Base-by-base conservation (phyloP, 2,113 vertebrate genomes). In the Acinonyx jubatus region DNA sequence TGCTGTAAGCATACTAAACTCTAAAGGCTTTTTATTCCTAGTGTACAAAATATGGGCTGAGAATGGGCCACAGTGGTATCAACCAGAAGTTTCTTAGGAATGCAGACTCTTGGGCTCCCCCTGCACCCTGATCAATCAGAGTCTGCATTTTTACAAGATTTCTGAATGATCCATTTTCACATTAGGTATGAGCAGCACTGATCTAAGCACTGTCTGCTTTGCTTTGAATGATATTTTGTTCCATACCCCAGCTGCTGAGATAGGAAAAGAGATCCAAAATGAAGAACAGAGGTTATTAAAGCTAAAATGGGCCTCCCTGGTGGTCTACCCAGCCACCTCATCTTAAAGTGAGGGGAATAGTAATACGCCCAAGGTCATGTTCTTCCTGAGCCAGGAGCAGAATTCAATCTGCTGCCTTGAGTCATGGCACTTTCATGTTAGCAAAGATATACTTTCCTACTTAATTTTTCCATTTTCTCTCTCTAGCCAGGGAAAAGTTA, bases 381-480 rank as follows among this genome's bases (percentile, higher is more conserved):
- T 61, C 19, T 48, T 93, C 79, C 57, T 63, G 14, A 94, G 3
- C 19, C 12, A 36, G 23, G 36, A 69, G 19, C 13, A 68, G 45
- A 86, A 89, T 57, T 73, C 61, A 80, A 11, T 55, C 45, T 82
- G 10, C 16, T 61, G 61, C 5, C 5, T 63, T 57, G 41, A 92
- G 48, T 89, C 76, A 63, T 0, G 3, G 8, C 1, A 12, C 6
- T 76, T 96, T 94, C n/a, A 92, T 61, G 9, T 29, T 84, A 88
- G 13, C 65, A 84, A 76, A 92, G 87, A n/a, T 29, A 41, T 71
- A 76, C 33, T 66, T 76, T 90, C 63, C 29, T 86, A 50, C 41
- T 41, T 29, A 83, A 74, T 31, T 80, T 78, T 91, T 79, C 29
- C 14, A 38, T 79, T 97, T 97, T 94, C 36, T 55, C 13, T 96